Base-by-base conservation (phyloP, 2,797 vertebrate genomes). In the Sebastes goodei region DNA sequence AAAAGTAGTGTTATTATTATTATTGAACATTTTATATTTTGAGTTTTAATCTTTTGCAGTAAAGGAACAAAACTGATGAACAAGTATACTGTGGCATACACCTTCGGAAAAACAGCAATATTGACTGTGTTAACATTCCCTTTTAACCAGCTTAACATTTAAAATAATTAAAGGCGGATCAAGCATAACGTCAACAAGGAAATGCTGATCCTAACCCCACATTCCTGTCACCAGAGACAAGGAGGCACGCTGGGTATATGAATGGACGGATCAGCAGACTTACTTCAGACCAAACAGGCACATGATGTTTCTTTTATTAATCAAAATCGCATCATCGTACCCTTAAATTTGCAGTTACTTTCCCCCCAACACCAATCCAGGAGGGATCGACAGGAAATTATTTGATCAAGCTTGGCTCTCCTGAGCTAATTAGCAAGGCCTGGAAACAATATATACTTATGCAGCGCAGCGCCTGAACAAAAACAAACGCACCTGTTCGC, bases 401-500 rank as follows among this genome's bases (percentile, higher is more conserved):
- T 76, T 82, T 67, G 78, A 89, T 91, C 86, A 93, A 90, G 90
- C 88, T 91, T 83, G 65, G 81, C 82, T 87, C 82, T 90, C 75
- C 84, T 6, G 76, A 83, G 85, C 87, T 89, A 91, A 94, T 93
- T 92, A 90, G 82, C 52, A 27, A 71, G 62, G 72, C 90, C 83
- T 85, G 80, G 76, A 69, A 87, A 89, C 84, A 91, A 81, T 84
- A 86, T 80, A 81, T 72, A 86, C 81, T 80, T 84, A 69, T 71
- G 80, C 83, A 46, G 90, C 30, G 82, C 71, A 38, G 80, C 62
- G 53, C 83, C 65, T 76, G 85, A 84, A 88, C 84, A 80, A 86
- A 91, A 93, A 90, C 87, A 89, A 91, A 83, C 12, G 61, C 93
- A 94, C 94, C 92, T 94, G 93, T 92, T 93, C 83, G 77, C 83